These are phyloP conservation scores for Pristionchus maxplancki DNA, from an alignment of 2,888 invertebrate genomes.

Conservation along the genomic window DNA sequence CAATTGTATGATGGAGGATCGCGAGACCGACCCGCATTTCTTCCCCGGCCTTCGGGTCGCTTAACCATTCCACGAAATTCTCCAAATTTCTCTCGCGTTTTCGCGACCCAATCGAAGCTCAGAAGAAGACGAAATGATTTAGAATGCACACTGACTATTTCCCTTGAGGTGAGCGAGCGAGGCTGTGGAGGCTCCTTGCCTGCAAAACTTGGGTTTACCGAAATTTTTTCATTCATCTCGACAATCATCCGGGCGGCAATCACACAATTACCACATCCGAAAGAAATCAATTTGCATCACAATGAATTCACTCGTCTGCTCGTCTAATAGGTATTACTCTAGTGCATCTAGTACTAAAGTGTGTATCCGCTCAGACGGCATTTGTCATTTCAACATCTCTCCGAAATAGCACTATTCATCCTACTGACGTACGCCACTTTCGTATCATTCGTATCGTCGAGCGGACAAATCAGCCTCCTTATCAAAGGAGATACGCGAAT, in stretches of 20 bases:
- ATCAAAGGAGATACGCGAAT: background rate
- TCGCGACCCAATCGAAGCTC: background rate
- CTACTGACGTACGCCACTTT: background rate
- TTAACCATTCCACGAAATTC: conserved; percentile 42
- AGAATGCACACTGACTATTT: background rate
- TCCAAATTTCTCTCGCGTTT: background rate
- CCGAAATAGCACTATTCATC: background rate
- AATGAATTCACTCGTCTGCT: no score
- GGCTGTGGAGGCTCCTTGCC: background rate
- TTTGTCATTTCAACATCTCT: background rate
- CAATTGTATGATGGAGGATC: background rate
- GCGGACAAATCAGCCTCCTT: background rate
- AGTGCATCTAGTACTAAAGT: background rate
- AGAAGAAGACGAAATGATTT: conserved; percentile 12
- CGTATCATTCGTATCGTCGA: background rate
- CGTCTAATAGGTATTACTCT: background rate
- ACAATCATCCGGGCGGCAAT: no score
- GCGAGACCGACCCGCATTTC: conserved; percentile 1
- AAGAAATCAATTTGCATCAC: no score
- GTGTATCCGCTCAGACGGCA: background rate
- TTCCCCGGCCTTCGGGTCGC: background rate
- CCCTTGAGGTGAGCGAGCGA: background rate
- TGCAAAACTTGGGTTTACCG: background rate
- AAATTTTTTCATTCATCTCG: no score
- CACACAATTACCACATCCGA: no score